Conservation (phyloP, 2,888 invertebrate genomes). For the Drosophila prostipennis region DNA sequence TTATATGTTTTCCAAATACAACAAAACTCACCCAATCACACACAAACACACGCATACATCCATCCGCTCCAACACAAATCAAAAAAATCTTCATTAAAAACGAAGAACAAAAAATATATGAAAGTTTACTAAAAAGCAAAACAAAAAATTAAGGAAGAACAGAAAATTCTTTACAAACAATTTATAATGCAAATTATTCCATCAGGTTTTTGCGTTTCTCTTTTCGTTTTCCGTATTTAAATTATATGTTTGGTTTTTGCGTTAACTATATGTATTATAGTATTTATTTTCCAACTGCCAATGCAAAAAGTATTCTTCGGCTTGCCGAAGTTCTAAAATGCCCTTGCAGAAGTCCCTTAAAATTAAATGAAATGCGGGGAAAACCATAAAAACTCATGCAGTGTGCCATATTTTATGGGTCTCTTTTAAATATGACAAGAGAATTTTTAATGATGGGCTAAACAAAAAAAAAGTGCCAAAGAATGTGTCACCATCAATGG, state of each 20-base stretch:
- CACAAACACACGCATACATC: conserved; percentile 65
- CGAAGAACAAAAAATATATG: conserved; percentile 59
- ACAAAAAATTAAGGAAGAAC: conserved; percentile 41
- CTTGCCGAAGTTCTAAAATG: conserved; percentile 11
- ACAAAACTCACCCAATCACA: conserved; percentile 49
- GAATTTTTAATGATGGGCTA: background rate
- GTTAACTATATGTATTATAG: conserved; percentile 17
- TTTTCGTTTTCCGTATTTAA: conserved; percentile 21
- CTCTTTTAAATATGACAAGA: background rate
- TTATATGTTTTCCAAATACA: conserved; percentile 84
- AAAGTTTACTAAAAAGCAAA: conserved; percentile 45
- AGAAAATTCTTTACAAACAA: conserved; percentile 55
- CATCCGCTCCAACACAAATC: conserved; percentile 49
- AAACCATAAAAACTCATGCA: background rate
- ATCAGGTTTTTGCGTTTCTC: conserved; percentile 34
- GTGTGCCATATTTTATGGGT: background rate
- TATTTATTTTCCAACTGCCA: conserved; percentile 23
- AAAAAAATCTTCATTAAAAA: conserved; percentile 66
- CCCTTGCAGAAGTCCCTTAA: conserved; percentile 32
- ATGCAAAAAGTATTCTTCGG: conserved; percentile 35
- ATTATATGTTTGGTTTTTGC: conserved; percentile 18
- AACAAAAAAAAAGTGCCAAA: background rate
- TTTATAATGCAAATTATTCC: conserved; percentile 69
- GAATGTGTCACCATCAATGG: conserved; percentile 4
- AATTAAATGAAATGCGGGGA: background rate